A percentile compares a stretch with the other conserved stretches of the same genome.
Conservation (phyloP, 2,888 invertebrate genomes). For the Abrostola triplasia region DNA sequence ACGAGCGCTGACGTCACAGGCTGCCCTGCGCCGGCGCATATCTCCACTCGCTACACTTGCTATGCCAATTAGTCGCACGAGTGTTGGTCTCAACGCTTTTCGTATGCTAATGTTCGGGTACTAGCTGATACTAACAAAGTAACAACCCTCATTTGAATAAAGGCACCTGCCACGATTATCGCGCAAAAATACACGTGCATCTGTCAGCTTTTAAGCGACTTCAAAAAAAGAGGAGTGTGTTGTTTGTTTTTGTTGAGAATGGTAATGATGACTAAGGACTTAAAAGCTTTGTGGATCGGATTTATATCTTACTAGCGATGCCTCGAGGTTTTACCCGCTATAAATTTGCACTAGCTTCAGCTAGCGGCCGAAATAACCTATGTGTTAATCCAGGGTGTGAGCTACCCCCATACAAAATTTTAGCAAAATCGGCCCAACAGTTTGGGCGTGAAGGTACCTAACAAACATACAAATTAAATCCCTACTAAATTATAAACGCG, state of each 20-base stretch:
- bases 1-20: slow-evolving; percentile 31
- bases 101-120: slow-evolving; percentile 45
- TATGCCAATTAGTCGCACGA: slow-evolving; percentile 55
- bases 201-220: background rate
- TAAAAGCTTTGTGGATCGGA: too few relatives aligned
- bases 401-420: too few relatives aligned
- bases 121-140: slow-evolving; percentile 28
- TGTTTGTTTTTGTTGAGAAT: background rate
- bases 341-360: too few relatives aligned
- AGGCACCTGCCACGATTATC: slow-evolving; percentile 19
- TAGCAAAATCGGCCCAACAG: too few relatives aligned
- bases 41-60: slow-evolving; percentile 33
- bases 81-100: slow-evolving; percentile 52
- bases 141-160: slow-evolving; percentile 53
- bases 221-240: background rate
- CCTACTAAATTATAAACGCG: too few relatives aligned
- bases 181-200: background rate
- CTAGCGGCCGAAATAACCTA: too few relatives aligned
- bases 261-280: background rate
- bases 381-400: too few relatives aligned
- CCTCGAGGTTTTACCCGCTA: too few relatives aligned
- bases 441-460: too few relatives aligned
- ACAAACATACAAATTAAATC: too few relatives aligned
- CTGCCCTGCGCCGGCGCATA: slow-evolving; percentile 37
- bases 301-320: too few relatives aligned